A percentile compares a stretch with the other conserved stretches of the same genome.
Evolutionary conservation across 2,113 vertebrate genomes (phyloP).

Genomic region (Pan troglodytes): NHGRI_mPanTro3-v2.1_pri NC_072398.2:172164501-172165000

Average conservation of each 20-base stretch:
- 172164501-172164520: not conserved
- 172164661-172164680: not conserved
- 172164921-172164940: not conserved
- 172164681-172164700: not conserved
- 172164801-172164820: not conserved
- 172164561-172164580: not conserved
- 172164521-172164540: not conserved
- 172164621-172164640: fast-evolving
- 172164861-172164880: not conserved
- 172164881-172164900: not conserved
- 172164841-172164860: not conserved
- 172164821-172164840: not conserved
- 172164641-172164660: not conserved
- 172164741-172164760: not conserved
- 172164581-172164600: not conserved
- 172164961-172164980: not conserved
- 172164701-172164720: not conserved
- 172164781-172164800: not conserved
- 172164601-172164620: not conserved
- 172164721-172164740: not conserved
- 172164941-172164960: not conserved
- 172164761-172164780: not conserved
- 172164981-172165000: not conserved
- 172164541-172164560: not conserved
- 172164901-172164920: not conserved